These are phyloP conservation scores for Tenebrosternarchus preto DNA, from an alignment of 2,113 vertebrate genomes.

Conservation along the genomic window DNA sequence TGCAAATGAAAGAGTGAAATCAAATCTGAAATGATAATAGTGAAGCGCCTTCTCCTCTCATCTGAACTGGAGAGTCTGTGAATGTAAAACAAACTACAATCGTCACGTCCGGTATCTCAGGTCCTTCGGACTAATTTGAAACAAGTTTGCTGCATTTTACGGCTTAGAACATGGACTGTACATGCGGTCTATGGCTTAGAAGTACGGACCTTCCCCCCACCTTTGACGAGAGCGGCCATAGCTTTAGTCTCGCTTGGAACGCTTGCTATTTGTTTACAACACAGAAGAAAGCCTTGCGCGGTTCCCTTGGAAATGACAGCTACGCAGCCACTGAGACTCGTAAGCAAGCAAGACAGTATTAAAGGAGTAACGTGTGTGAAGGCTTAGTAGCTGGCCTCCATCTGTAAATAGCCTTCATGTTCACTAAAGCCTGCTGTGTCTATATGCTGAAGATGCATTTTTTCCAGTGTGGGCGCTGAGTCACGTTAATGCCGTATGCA, in stretches of 20 bases:
- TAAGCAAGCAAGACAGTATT: constrained; percentile 29
- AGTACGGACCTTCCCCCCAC: background rate
- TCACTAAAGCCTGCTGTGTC: constrained; percentile 24
- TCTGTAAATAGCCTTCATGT: constrained; percentile 45
- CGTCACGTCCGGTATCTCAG: background rate
- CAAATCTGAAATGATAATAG: too few relatives aligned
- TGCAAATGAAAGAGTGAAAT: background rate
- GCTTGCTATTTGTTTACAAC: background rate
- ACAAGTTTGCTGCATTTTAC: background rate
- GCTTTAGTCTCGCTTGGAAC: background rate
- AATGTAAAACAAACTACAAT: constrained; percentile 15
- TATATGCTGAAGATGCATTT: constrained; percentile 41
- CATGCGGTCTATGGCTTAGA: too few relatives aligned
- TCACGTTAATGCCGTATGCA: constrained; percentile 63
- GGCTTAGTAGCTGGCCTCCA: background rate
- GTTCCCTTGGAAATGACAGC: background rate
- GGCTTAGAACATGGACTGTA: too few relatives aligned
- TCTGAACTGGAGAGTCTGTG: background rate
- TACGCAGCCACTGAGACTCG: background rate
- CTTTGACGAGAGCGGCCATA: background rate
- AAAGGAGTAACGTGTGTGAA: constrained; percentile 11
- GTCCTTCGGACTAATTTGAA: background rate
- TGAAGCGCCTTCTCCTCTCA: background rate
- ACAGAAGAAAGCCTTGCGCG: background rate
- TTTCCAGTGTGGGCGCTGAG: constrained; percentile 61